phyloP scores from a whole-genome alignment of 2,113 vertebrate genomes.

The Glareola pratincola region DNA sequence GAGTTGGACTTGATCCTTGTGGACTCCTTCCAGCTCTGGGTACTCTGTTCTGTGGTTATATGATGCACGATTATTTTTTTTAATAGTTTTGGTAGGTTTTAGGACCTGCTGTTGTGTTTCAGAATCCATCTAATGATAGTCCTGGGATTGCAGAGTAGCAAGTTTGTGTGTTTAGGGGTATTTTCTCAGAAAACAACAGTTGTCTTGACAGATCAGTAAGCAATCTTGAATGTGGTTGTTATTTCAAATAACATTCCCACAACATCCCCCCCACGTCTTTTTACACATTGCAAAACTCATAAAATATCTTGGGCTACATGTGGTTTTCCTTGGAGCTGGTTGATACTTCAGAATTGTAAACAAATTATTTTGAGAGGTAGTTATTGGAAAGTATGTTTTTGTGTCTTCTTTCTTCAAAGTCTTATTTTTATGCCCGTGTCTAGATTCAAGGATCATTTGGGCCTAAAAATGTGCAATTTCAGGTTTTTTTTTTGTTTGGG shows the following conservation, averaged over 20 bases:
- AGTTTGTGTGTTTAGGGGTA: background rate
- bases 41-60: background rate
- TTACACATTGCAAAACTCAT: background rate
- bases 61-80: background rate
- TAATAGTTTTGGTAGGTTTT: background rate
- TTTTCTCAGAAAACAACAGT: background rate
- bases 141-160: background rate
- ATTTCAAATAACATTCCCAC: background rate
- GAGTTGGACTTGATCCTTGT: background rate
- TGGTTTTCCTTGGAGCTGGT: background rate
- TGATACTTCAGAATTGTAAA: background rate
- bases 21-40: background rate
- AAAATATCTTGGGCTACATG: background rate
- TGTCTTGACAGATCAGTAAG: background rate
- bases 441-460: background rate
- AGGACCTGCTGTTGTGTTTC: background rate
- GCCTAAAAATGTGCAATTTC: background rate
- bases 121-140: background rate
- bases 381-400: background rate
- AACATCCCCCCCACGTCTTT: background rate
- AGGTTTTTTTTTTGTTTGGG: background rate
- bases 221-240: background rate
- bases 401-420: background rate
- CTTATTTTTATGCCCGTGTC: background rate
- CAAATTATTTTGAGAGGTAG: background rate